These are phyloP conservation scores for Syrmaticus mikado DNA, from an alignment of 2,113 vertebrate species.

Conservation along the genomic window DNA sequence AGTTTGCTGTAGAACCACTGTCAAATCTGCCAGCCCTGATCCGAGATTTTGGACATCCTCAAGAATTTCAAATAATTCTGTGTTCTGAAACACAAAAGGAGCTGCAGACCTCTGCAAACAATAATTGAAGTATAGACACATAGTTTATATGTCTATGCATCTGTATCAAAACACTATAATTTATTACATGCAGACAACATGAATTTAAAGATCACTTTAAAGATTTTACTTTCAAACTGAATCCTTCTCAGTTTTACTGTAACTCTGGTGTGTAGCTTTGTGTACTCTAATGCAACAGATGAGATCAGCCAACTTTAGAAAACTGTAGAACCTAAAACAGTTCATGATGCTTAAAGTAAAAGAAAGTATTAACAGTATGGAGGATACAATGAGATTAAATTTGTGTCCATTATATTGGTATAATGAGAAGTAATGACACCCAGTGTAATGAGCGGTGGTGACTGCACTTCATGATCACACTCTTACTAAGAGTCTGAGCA, in stretches of 20 bases:
- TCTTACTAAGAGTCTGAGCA: not conserved
- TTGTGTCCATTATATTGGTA: not conserved
- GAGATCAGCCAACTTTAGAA: not conserved
- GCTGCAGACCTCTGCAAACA: not conserved
- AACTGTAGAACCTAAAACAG: not conserved
- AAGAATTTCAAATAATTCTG: not conserved
- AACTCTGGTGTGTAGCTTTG: not conserved
- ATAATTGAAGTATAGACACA: not conserved
- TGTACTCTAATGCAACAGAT: not conserved
- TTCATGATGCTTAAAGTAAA: not conserved
- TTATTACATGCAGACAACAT: not conserved
- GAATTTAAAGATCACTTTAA: not conserved
- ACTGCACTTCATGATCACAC: not conserved
- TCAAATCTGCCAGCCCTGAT: not conserved
- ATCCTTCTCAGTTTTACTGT: not conserved
- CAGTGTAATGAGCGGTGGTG: slow-evolving; percentile 10
- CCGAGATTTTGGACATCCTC: not conserved
- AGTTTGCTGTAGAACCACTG: not conserved
- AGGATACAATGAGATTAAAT: not conserved
- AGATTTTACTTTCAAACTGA: not conserved
- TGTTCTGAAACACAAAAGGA: not conserved
- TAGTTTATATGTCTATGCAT: not conserved
- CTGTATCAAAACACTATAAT: not conserved
- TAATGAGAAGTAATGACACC: slow-evolving; percentile 2
- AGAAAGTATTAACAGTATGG: not conserved